These are phyloP conservation scores for Colletes collaris DNA, from an alignment of 2,888 invertebrate species.

Conservation along the genomic window DNA sequence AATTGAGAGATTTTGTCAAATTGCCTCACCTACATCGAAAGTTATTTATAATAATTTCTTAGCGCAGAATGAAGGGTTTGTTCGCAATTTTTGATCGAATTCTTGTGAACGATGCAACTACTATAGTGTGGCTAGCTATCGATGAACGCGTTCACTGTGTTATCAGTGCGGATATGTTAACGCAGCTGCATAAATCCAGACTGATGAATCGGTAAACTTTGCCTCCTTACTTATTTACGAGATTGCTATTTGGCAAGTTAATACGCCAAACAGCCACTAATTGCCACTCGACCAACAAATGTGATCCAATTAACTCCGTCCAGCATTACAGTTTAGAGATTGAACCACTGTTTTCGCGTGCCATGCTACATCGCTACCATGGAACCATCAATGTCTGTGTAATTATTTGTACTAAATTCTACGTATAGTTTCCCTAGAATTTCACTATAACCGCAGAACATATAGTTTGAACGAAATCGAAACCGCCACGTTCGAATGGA, in stretches of 20 bases:
- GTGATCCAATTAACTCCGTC: slow-evolving; percentile 22
- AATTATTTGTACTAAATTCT: slow-evolving; percentile 15
- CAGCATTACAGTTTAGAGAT: slow-evolving; percentile 10
- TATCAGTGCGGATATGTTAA: neutral
- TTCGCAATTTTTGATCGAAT: too few relatives aligned
- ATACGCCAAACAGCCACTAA: slow-evolving; percentile 25
- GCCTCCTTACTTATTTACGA: slow-evolving; percentile 13
- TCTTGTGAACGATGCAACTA: too few relatives aligned
- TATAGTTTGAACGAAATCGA: too few relatives aligned
- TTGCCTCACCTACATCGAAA: too few relatives aligned
- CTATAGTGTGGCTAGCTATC: too few relatives aligned
- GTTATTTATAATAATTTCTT: too few relatives aligned
- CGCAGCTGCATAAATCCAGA: neutral
- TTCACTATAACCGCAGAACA: too few relatives aligned
- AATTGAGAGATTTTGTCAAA: too few relatives aligned
- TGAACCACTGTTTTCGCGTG: neutral
- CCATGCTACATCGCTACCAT: neutral
- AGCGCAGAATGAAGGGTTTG: too few relatives aligned
- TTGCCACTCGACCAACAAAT: neutral
- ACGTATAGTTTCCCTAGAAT: neutral
- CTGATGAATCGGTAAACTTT: slow-evolving; percentile 1
- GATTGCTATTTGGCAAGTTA: slow-evolving; percentile 1
- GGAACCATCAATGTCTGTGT: slow-evolving; percentile 5
- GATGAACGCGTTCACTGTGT: neutral
- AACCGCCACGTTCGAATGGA: too few relatives aligned